phyloP scores from a whole-genome alignment of 2,888 invertebrate genomes.

The Tipula helvola region DNA sequence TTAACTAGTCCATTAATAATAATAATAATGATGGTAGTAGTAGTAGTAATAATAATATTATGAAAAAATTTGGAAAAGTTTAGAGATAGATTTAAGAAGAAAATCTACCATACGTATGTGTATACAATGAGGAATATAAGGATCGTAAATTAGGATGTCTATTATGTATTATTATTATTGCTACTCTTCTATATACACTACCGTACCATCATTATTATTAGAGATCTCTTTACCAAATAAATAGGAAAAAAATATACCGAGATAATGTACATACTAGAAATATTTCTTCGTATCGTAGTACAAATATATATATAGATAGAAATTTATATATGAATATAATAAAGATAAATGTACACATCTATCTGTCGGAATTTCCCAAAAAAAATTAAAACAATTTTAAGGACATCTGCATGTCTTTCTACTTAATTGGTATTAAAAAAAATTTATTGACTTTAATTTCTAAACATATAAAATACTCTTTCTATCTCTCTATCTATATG shows the following conservation, averaged over 20 bases:
- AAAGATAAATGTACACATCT: neutral
- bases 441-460: neutral
- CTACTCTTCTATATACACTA: neutral
- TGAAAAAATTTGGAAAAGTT: neutral
- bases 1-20: neutral
- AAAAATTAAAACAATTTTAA: constrained; percentile 17
- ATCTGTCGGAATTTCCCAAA: neutral
- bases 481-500: neutral
- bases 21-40: neutral
- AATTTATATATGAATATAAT: neutral
- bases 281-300: neutral
- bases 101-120: neutral
- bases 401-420: constrained; percentile 27
- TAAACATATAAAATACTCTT: neutral
- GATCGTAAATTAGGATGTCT: constrained; percentile 7
- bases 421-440: constrained; percentile 32
- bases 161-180: neutral
- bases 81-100: neutral
- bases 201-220: neutral
- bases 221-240: neutral
- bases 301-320: neutral
- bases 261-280: neutral
- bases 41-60: neutral
- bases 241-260: neutral
- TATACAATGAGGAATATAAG: neutral